Evolutionary conservation across 2,888 invertebrate species (phyloP).

Genomic region (Seira musarum): DNA sequence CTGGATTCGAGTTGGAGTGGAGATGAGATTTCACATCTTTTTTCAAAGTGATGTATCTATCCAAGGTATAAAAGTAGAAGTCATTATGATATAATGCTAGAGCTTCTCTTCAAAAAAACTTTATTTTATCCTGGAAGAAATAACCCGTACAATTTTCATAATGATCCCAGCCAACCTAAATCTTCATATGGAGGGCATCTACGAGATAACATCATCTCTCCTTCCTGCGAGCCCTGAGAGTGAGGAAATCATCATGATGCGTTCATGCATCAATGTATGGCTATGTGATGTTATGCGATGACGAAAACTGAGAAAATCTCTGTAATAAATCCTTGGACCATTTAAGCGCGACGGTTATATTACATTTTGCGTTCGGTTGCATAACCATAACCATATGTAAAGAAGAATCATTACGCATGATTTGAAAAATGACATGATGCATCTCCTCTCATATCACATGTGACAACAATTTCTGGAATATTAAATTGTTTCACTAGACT

Average conservation of each 20-base stretch:
- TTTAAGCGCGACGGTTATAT: neutral
- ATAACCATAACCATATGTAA: slow-evolving; percentile 4
- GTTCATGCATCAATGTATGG: neutral
- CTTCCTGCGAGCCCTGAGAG: neutral
- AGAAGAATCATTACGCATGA: slow-evolving; percentile 7
- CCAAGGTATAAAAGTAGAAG: neutral
- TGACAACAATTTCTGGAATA: slow-evolving; percentile 1
- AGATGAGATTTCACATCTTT: slow-evolving; percentile 43
- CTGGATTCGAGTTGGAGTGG: neutral
- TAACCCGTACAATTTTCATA: slow-evolving; percentile 12
- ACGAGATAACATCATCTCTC: neutral
- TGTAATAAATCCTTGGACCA: slow-evolving; percentile 28
- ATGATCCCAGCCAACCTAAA: neutral
- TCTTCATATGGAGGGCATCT: too few relatives aligned
- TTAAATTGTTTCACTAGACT: slow-evolving; percentile 4
- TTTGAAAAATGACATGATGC: neutral
- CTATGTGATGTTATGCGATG: slow-evolving; percentile 19
- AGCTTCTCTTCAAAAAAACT: neutral
- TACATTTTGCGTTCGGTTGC: neutral
- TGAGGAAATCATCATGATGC: neutral
- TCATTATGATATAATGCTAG: neutral
- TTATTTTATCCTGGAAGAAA: neutral
- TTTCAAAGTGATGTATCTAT: neutral
- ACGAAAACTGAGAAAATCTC: slow-evolving; percentile 26
- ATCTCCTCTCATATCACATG: neutral